phyloP scores from a whole-genome alignment of 2,797 vertebrate genomes.

The Dermochelys coriacea region DNA sequence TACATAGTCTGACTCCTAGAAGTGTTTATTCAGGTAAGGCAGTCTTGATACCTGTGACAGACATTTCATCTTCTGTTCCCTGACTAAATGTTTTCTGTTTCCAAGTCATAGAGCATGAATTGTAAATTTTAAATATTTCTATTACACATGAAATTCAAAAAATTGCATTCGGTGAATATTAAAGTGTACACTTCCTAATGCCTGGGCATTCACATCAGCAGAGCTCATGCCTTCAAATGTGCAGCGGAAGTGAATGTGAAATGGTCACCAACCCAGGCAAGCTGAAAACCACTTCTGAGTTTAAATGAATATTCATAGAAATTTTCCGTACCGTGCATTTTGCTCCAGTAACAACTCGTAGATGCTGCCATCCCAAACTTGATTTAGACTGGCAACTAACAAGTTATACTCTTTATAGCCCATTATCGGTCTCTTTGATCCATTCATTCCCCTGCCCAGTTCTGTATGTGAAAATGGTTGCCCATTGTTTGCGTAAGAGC shows the following conservation, averaged over 20 bases:
- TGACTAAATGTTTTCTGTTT: not conserved
- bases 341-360: constrained; percentile 41
- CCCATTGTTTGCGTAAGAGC: not conserved
- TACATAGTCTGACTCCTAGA: accelerated
- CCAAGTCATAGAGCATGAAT: not conserved
- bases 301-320: constrained; percentile 16
- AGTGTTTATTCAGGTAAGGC: accelerated
- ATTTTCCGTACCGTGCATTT: not conserved
- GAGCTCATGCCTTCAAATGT: not conserved
- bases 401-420: constrained; percentile 24
- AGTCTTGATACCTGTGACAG: accelerated
- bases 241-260: constrained; percentile 9
- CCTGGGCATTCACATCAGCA: not conserved
- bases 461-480: not conserved
- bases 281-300: constrained; percentile 33
- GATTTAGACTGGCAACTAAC: not conserved
- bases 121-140: not conserved
- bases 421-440: not conserved
- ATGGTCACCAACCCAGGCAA: not conserved
- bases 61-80: not conserved
- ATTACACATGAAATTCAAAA: constrained; percentile 14
- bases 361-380: not conserved
- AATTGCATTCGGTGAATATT: not conserved
- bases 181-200: not conserved
- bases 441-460: not conserved